Percentiles rank a stretch among this genome's conserved stretches.
Evolutionary conservation across 1,140 invertebrate genomes (phyloP).

Genomic region (Leptopilina clavipes): DNA sequence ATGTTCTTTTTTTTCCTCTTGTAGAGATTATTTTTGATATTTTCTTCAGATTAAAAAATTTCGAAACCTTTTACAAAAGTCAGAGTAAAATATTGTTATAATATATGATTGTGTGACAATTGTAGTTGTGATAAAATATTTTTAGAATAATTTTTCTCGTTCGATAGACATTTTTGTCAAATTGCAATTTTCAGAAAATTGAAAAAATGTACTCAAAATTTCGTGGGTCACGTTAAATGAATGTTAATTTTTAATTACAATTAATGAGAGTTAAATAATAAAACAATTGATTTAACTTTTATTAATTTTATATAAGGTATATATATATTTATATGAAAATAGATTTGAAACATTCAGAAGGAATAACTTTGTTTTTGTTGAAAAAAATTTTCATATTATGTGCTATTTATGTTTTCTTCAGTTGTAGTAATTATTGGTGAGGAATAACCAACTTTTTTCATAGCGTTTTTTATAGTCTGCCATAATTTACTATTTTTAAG

Average conservation of each 20-base stretch:
- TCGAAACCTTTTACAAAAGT: not conserved
- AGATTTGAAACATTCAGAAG: too few relatives aligned
- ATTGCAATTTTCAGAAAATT: not conserved
- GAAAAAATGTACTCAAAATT: not conserved
- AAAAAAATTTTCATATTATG: not conserved
- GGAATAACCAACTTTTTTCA: constrained; percentile 54
- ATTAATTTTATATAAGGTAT: too few relatives aligned
- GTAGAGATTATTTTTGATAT: too few relatives aligned
- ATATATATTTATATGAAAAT: too few relatives aligned
- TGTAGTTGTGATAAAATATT: constrained; percentile 11
- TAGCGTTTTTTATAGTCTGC: constrained; percentile 57
- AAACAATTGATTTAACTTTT: too few relatives aligned
- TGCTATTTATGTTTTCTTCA: not conserved
- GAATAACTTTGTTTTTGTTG: too few relatives aligned
- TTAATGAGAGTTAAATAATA: too few relatives aligned
- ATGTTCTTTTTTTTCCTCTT: too few relatives aligned
- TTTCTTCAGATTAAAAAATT: not conserved
- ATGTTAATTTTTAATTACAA: too few relatives aligned
- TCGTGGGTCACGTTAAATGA: too few relatives aligned
- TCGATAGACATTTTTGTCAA: not conserved
- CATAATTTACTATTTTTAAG: constrained; percentile 63
- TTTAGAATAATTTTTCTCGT: constrained; percentile 36
- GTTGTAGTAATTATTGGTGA: constrained; percentile 15
- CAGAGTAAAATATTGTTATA: not conserved
- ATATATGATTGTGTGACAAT: too few relatives aligned